Conservation (phyloP, 2,113 vertebrate species). For the Gobio gobio region DNA sequence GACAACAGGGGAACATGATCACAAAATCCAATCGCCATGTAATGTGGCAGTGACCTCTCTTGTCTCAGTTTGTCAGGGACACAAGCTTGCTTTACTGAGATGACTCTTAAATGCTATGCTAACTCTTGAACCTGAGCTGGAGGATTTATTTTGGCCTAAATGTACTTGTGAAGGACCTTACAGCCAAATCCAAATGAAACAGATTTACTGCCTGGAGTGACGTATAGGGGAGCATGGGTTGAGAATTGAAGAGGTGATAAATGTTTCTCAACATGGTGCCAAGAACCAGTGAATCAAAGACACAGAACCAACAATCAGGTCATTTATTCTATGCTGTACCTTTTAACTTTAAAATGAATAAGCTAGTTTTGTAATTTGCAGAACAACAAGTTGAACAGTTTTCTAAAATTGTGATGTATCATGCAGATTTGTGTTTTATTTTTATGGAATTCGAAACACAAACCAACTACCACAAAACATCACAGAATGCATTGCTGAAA, state of each 20-base stretch:
- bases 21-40: constrained; percentile 44
- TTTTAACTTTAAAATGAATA: neutral
- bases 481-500: neutral
- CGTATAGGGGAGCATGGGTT: constrained; percentile 29
- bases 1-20: constrained; percentile 62
- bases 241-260: neutral
- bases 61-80: constrained; percentile 33
- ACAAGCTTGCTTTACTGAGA: neutral
- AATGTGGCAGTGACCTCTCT: constrained; percentile 36
- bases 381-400: neutral
- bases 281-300: neutral
- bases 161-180: constrained; percentile 56
- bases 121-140: constrained; percentile 51
- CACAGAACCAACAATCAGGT: neutral
- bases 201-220: constrained; percentile 63
- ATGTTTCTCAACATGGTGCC: neutral
- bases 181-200: constrained; percentile 66
- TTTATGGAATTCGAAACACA: neutral
- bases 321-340: neutral
- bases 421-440: neutral
- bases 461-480: neutral
- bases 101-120: constrained; percentile 35
- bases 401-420: neutral
- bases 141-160: constrained; percentile 62
- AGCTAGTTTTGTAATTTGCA: neutral